Conservation (phyloP, 2,797 vertebrate genomes). For the Leucoraja ocellata region DNA sequence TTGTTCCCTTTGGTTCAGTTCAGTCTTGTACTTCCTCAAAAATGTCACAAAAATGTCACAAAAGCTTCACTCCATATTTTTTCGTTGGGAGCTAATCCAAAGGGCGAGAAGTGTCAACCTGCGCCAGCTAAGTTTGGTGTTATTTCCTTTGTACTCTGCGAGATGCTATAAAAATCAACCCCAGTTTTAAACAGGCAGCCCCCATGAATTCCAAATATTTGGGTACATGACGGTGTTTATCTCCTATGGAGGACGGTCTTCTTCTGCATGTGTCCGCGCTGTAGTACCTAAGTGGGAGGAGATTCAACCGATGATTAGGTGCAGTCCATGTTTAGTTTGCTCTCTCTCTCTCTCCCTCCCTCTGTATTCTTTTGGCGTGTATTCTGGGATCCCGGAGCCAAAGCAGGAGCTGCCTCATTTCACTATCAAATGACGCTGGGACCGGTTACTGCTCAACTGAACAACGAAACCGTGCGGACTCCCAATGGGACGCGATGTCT, state of each 20-base stretch:
- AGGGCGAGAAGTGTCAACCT: background rate
- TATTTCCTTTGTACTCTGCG: background rate
- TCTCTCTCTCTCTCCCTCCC: background rate
- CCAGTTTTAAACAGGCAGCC: background rate
- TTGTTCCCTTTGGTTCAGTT: background rate
- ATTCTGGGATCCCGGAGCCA: slow-evolving; percentile 3
- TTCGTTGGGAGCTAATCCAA: background rate
- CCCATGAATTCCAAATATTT: background rate
- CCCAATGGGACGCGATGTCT: slow-evolving; percentile 67
- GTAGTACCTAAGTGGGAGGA: background rate
- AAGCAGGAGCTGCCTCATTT: slow-evolving; percentile 14
- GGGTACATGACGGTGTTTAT: background rate
- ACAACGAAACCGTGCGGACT: background rate
- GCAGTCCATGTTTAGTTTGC: background rate
- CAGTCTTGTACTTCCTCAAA: background rate
- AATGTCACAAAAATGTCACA: background rate
- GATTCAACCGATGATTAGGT: slow-evolving; percentile 8
- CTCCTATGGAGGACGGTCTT: no score
- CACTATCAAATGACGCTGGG: slow-evolving; percentile 6
- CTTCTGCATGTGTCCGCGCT: background rate
- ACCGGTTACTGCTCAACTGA: background rate
- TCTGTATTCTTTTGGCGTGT: background rate
- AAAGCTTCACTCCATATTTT: background rate
- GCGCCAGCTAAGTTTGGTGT: background rate
- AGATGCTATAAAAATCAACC: background rate